phyloP scores from a whole-genome alignment of 2,888 invertebrate species.

The Monoplex corrugatus region DNA sequence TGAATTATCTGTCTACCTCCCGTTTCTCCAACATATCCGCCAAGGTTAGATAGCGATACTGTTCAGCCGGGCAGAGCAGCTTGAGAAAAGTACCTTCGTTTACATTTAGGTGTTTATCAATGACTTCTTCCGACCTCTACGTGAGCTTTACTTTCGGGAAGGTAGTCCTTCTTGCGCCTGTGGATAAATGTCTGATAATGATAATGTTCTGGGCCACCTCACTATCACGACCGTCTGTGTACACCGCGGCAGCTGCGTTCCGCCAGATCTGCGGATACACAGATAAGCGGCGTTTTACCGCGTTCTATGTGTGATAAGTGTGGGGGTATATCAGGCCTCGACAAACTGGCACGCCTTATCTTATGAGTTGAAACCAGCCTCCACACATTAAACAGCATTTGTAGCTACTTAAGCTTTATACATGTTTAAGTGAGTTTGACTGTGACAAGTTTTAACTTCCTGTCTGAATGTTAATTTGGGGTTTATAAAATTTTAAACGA shows the following conservation, averaged over 20 bases:
- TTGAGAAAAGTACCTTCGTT: neutral
- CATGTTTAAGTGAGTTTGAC: neutral
- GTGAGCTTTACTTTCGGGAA: neutral
- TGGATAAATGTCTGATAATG: constrained; percentile 46
- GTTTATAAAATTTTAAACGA: neutral
- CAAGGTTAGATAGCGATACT: constrained; percentile 29
- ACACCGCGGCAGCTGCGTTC: constrained; percentile 50
- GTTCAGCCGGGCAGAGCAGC: neutral
- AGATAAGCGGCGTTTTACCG: constrained; percentile 46
- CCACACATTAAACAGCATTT: constrained; percentile 37
- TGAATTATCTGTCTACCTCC: constrained; percentile 34
- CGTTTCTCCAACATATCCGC: constrained; percentile 41
- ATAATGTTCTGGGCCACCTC: constrained; percentile 49
- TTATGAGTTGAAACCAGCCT: constrained; percentile 41
- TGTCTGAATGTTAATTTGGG: neutral
- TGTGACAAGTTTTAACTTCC: neutral
- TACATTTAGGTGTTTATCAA: neutral
- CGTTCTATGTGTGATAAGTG: constrained; percentile 47
- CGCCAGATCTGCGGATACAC: constrained; percentile 49
- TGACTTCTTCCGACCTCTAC: neutral
- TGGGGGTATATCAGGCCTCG: constrained; percentile 44
- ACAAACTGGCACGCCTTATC: constrained; percentile 50
- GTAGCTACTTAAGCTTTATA: constrained; percentile 3
- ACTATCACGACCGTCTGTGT: constrained; percentile 45
- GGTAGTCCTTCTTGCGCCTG: constrained; percentile 22